A percentile compares a stretch with the other conserved stretches of the same genome.
Evolutionary conservation across 2,113 vertebrate genomes (phyloP).

Genomic region (Nycticryphes semicollaris): DNA sequence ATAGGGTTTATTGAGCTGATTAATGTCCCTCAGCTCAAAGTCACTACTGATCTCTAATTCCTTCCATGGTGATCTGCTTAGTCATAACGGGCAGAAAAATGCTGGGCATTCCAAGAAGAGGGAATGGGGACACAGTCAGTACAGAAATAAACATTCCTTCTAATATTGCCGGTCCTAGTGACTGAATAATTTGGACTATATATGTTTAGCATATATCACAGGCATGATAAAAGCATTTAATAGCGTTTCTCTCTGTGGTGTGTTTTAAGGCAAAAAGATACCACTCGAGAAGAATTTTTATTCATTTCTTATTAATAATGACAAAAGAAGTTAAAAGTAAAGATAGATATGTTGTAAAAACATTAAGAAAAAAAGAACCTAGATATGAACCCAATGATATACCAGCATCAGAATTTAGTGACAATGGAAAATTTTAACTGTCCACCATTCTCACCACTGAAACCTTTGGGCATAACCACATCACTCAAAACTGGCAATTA

Average conservation of each 20-base stretch:
- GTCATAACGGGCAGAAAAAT: not conserved
- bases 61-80: not conserved
- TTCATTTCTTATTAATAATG: not conserved
- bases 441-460: not conserved
- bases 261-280: not conserved
- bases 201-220: not conserved
- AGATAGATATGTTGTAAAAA: not conserved
- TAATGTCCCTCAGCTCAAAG: not conserved
- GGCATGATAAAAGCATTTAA: not conserved
- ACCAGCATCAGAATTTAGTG: not conserved
- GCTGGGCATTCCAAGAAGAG: not conserved
- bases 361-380: not conserved
- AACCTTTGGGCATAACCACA: not conserved
- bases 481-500: not conserved
- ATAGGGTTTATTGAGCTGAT: not conserved
- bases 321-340: not conserved
- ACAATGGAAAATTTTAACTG: not conserved
- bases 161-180: not conserved
- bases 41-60: not conserved
- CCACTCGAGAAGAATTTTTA: not conserved
- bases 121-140: not conserved
- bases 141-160: not conserved
- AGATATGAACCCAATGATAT: not conserved
- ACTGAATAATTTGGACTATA: not conserved
- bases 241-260: not conserved